Conservation (phyloP, 2,113 vertebrate species). For the Eleginops maclovinus region DNA sequence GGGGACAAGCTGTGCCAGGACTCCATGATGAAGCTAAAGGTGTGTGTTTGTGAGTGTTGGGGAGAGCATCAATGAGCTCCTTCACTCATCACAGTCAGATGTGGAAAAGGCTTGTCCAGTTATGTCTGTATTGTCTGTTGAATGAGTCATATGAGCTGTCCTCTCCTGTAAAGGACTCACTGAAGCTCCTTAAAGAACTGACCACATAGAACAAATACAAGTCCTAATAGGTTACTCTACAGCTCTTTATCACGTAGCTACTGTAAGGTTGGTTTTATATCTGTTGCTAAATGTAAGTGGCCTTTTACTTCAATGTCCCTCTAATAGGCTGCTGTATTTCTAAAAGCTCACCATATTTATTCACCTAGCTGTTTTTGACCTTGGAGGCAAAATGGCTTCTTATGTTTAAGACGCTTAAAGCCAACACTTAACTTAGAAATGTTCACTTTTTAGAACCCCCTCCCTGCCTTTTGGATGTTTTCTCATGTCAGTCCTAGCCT, state of each 20-base stretch:
- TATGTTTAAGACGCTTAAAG: slow-evolving; percentile 33
- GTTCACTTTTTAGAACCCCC: slow-evolving; percentile 33
- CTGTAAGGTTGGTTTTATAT: slow-evolving; percentile 16
- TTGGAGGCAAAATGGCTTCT: slow-evolving; percentile 39
- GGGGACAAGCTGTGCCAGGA: slow-evolving; percentile 99
- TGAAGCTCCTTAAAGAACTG: slow-evolving; percentile 40
- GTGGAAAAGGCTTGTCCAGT: slow-evolving; percentile 46
- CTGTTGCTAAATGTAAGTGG: slow-evolving; percentile 18
- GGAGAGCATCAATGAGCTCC: slow-evolving; percentile 67
- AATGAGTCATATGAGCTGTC: slow-evolving; percentile 71
- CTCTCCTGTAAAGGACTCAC: slow-evolving; percentile 60
- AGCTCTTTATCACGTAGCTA: slow-evolving; percentile 19
- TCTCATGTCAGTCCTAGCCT: slow-evolving; percentile 56
- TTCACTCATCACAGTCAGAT: slow-evolving; percentile 60
- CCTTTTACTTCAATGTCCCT: slow-evolving; percentile 21
- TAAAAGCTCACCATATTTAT: slow-evolving; percentile 47
- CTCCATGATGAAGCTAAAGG: slow-evolving; percentile 99
- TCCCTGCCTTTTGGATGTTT: slow-evolving; percentile 32
- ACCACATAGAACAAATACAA: slow-evolving; percentile 57
- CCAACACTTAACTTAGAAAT: slow-evolving; percentile 28
- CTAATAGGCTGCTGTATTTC: slow-evolving; percentile 51
- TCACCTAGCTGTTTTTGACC: slow-evolving; percentile 30
- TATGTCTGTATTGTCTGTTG: slow-evolving; percentile 57
- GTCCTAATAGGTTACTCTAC: slow-evolving; percentile 30
- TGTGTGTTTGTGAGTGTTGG: slow-evolving; percentile 67